Evolutionary conservation across 1,140 invertebrate genomes (phyloP).

Genomic region (Trissolcus basalis): DNA sequence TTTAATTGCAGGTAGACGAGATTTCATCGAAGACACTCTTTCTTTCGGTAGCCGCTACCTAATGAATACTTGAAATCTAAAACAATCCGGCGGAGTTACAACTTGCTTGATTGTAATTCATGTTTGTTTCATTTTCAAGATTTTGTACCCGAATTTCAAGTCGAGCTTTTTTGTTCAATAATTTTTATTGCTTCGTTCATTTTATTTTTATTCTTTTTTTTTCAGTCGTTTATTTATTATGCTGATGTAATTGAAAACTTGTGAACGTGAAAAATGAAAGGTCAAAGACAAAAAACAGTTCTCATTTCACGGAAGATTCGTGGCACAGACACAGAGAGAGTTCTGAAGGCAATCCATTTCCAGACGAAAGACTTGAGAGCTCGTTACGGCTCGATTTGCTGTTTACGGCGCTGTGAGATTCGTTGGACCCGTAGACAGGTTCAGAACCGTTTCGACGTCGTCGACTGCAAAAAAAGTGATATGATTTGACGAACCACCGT

Average conservation of each 20-base stretch:
- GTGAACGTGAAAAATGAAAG: constrained; percentile 3
- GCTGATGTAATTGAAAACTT: not conserved
- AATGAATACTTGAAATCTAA: not conserved
- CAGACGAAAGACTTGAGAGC: constrained; percentile 48
- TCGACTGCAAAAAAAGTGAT: constrained; percentile 32
- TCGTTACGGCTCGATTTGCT: constrained; percentile 56
- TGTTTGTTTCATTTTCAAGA: too few relatives aligned
- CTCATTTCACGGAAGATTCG: constrained; percentile 29
- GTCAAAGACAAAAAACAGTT: constrained; percentile 17
- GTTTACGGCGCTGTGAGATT: constrained; percentile 54
- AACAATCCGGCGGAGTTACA: not conserved
- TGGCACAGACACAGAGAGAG: constrained; percentile 24
- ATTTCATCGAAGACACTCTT: constrained; percentile 7
- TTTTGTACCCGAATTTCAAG: too few relatives aligned
- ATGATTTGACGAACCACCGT: constrained; percentile 13
- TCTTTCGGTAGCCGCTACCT: not conserved
- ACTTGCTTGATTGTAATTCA: not conserved
- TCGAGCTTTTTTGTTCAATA: too few relatives aligned
- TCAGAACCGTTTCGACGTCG: constrained; percentile 33
- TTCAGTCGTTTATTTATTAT: too few relatives aligned
- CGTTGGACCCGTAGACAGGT: constrained; percentile 40
- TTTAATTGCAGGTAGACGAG: constrained; percentile 6
- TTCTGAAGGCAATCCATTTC: constrained; percentile 48
- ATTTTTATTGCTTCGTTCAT: too few relatives aligned
- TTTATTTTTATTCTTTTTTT: too few relatives aligned